phyloP scores from a whole-genome alignment of 2,797 vertebrate genomes.

The Galaxias olidus region DNA sequence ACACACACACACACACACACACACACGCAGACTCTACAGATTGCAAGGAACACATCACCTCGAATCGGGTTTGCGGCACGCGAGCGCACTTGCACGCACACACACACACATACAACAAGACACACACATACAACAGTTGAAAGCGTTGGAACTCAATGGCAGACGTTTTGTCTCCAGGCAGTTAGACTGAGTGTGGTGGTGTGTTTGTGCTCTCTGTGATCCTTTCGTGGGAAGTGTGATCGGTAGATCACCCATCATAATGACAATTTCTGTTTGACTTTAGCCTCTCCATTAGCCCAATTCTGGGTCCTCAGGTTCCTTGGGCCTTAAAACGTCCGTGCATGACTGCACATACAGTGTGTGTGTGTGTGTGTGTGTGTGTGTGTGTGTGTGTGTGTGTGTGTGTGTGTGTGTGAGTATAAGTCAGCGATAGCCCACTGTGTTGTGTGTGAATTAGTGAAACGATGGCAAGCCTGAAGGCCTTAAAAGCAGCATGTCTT shows the following conservation, averaged over 20 bases:
- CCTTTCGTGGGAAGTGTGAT: conserved; percentile 28
- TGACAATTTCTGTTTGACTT: conserved; percentile 48
- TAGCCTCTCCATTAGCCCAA: conserved; percentile 35
- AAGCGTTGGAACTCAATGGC: too few relatives aligned
- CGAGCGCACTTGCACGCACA: conserved; percentile 15
- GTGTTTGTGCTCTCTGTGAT: conserved; percentile 34
- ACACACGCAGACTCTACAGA: conserved; percentile 11
- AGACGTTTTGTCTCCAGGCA: not conserved
- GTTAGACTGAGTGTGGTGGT: conserved; percentile 23
- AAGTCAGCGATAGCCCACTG: not conserved
- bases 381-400: conserved; percentile 10
- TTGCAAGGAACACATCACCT: not conserved
- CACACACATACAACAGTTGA: not conserved
- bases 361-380: conserved; percentile 4
- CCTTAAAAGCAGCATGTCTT: not conserved
- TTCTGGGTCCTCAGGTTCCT: conserved; percentile 25
- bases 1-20: conserved; percentile 12
- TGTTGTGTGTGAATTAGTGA: not conserved
- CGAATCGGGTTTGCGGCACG: not conserved
- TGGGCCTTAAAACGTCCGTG: conserved; percentile 24
- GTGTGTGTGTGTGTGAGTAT: not conserved
- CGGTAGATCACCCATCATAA: conserved; percentile 48
- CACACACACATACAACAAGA: not conserved
- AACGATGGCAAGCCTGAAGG: not conserved
- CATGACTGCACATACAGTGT: conserved; percentile 24